phyloP scores from a whole-genome alignment of 2,797 vertebrate genomes.

The Eulemur rubriventer region DNA sequence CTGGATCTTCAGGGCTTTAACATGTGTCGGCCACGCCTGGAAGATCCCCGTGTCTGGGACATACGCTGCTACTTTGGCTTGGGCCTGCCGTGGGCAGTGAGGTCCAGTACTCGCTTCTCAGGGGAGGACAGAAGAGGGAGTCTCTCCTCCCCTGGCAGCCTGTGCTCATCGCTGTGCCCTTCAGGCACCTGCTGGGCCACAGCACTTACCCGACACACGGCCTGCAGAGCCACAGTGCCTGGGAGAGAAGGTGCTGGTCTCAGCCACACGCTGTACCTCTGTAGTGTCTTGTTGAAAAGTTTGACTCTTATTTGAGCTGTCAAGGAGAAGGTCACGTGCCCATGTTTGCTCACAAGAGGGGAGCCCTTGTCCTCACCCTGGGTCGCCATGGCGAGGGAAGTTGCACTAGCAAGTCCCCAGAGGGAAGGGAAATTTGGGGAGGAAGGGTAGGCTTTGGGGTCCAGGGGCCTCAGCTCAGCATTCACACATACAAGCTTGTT shows the following conservation, averaged over 20 bases:
- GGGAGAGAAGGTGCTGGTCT: neutral
- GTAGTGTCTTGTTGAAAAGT: neutral
- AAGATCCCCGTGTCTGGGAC: neutral
- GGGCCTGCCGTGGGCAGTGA: neutral
- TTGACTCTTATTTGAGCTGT: neutral
- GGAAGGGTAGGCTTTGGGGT: neutral
- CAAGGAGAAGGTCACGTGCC: neutral
- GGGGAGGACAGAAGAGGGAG: too few species aligned
- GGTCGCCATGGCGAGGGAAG: neutral
- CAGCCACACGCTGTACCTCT: neutral
- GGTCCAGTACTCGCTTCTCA: neutral
- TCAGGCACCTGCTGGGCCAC: neutral
- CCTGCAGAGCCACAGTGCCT: rapidly evolving
- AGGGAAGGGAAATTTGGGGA: neutral
- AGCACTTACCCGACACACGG: rapidly evolving
- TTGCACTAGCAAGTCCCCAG: neutral
- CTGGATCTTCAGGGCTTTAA: neutral
- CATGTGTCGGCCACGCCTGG: neutral
- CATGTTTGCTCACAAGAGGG: neutral
- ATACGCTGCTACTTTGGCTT: neutral
- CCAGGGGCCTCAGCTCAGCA: neutral
- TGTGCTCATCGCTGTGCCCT: neutral
- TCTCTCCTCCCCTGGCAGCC: neutral
- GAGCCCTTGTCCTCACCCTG: neutral
- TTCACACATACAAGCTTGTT: neutral